These are phyloP conservation scores for Hyperoodon ampullatus DNA, from an alignment of 2,113 vertebrate genomes.

Conservation along the genomic window DNA sequence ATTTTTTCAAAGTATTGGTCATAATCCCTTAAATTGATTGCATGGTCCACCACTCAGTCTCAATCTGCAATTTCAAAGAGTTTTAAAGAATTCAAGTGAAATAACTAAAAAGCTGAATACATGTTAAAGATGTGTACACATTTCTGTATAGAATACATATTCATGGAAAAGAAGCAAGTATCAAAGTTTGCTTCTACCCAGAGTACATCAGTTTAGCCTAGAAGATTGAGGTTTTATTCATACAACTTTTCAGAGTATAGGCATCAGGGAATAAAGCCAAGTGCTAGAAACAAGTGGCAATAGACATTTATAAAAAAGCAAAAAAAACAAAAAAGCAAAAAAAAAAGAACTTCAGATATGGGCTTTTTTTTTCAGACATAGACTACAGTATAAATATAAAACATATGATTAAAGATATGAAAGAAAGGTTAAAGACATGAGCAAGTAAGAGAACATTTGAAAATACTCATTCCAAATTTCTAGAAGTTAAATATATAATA, in stretches of 20 bases:
- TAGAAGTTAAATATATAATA: not conserved
- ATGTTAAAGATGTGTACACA: not conserved
- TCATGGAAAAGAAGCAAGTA: not conserved
- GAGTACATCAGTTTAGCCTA: not conserved
- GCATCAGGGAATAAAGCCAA: not conserved
- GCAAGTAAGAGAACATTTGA: not conserved
- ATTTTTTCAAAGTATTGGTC: not conserved
- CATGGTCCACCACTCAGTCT: not conserved
- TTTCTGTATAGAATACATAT: not conserved
- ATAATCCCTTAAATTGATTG: not conserved
- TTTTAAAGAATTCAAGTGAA: not conserved
- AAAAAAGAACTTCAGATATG: not conserved
- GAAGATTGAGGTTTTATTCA: not conserved
- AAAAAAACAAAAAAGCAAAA: not conserved
- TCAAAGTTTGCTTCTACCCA: not conserved
- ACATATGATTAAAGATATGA: not conserved
- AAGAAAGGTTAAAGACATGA: not conserved
- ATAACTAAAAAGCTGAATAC: not conserved
- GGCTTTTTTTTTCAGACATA: not conserved
- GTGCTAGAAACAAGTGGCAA: not conserved
- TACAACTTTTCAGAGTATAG: not conserved
- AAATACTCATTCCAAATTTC: not conserved
- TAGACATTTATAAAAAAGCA: not conserved
- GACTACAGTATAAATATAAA: not conserved
- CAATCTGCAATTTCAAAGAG: not conserved